Conservation (phyloP, 92 coral and sea anemone genomes). For the Metridium senile region DNA sequence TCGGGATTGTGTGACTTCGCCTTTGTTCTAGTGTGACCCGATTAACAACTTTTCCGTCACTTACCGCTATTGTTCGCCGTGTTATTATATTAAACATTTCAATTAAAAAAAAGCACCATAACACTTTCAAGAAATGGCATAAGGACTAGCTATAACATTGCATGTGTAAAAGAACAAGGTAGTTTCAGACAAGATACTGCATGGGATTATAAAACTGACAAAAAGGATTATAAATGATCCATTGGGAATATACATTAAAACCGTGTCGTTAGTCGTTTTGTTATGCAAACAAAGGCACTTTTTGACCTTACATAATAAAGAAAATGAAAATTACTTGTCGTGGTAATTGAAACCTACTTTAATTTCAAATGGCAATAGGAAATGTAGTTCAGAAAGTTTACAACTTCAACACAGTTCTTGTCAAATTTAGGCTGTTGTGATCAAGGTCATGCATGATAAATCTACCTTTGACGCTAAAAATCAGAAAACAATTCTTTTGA, state of each 20-base stretch:
- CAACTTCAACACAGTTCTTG: not conserved
- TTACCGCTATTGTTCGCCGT: not conserved
- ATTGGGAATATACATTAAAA: not conserved
- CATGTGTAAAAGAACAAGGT: not conserved
- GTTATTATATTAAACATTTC: not conserved
- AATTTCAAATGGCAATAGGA: not conserved
- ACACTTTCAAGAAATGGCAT: constrained; percentile 1
- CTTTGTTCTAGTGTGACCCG: not conserved
- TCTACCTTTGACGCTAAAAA: not conserved
- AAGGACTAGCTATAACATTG: not conserved
- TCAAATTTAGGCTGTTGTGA: no score
- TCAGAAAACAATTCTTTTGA: not conserved
- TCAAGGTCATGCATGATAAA: not conserved
- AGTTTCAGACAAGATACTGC: not conserved
- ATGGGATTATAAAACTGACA: not conserved
- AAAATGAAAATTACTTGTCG: constrained; percentile 4
- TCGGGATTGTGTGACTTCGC: not conserved
- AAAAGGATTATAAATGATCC: not conserved
- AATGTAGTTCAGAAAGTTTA: not conserved
- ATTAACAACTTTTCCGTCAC: not conserved
- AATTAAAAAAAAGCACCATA: not conserved
- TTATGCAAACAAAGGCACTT: not conserved
- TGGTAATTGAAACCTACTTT: not conserved
- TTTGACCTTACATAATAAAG: not conserved
- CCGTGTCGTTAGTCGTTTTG: not conserved